Percentiles rank a stretch among this genome's conserved stretches.
These are phyloP conservation scores for Lepeophtheirus salmonis DNA, from an alignment of 1,140 invertebrate genomes.

Conservation along the genomic window DNA sequence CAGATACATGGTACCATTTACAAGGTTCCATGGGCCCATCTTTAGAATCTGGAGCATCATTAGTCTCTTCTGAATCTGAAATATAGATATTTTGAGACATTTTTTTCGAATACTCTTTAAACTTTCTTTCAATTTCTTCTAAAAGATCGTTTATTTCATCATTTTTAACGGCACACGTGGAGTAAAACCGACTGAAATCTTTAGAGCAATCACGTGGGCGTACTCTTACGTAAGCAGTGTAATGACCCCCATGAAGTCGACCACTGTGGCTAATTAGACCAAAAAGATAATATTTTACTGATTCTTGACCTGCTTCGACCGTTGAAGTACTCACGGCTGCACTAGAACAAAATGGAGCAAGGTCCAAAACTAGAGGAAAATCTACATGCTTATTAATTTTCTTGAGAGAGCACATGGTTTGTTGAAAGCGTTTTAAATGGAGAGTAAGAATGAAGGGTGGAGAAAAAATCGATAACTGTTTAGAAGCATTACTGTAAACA, in stretches of 20 bases:
- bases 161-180: conserved; percentile 11
- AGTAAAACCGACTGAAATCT: conserved; percentile 15
- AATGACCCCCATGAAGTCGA: conserved; percentile 72
- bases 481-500: conserved; percentile 69
- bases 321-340: conserved; percentile 8
- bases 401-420: conserved; percentile 30
- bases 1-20: conserved; percentile 77
- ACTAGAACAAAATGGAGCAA: conserved; percentile 70
- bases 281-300: conserved; percentile 70
- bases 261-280: conserved; percentile 88
- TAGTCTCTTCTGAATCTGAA: not conserved
- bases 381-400: conserved; percentile 71
- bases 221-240: conserved; percentile 64
- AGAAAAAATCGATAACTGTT: conserved; percentile 69
- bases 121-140: conserved; percentile 8
- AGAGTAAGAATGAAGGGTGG: conserved; percentile 82
- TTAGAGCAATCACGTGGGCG: conserved; percentile 25
- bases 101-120: not conserved
- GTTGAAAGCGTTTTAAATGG: conserved; percentile 64
- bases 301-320: not conserved
- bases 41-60: not conserved
- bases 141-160: conserved; percentile 18
- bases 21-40: not conserved
- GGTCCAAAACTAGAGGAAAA: conserved; percentile 65
- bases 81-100: not conserved